These are phyloP conservation scores for Phyllotreta striolata DNA, from an alignment of 2,888 invertebrate genomes.

Conservation along the genomic window DNA sequence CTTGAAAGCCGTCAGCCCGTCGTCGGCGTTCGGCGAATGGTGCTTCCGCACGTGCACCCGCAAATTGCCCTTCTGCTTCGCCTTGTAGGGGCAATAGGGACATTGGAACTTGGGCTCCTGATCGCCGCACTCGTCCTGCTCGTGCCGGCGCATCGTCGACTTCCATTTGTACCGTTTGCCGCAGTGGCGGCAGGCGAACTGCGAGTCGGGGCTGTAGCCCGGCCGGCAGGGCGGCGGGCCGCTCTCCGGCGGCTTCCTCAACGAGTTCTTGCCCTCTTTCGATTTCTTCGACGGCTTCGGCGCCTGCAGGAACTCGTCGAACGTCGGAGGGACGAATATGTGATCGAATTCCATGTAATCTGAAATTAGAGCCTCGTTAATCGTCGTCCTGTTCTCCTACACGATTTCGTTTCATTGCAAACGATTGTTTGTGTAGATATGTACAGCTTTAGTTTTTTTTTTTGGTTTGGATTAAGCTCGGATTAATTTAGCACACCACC, in stretches of 20 bases:
- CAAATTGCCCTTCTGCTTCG: constrained; percentile 82
- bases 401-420: background rate
- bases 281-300: constrained; percentile 44
- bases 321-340: constrained; percentile 47
- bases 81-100: constrained; percentile 71
- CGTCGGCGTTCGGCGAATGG: constrained; percentile 60
- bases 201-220: constrained; percentile 64
- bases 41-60: constrained; percentile 84
- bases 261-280: constrained; percentile 57
- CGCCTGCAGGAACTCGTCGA: constrained; percentile 47
- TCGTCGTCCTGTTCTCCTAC: background rate
- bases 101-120: constrained; percentile 83
- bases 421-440: too few relatives aligned
- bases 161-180: constrained; percentile 89
- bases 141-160: constrained; percentile 76
- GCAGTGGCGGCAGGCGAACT: constrained; percentile 83
- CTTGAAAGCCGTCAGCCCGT: too few relatives aligned
- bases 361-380: constrained; percentile 35
- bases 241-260: constrained; percentile 60
- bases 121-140: constrained; percentile 79
- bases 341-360: constrained; percentile 49
- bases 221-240: constrained; percentile 53
- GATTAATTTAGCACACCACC: constrained; percentile 16
- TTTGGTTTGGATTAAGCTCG: background rate
- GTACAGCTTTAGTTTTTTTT: too few relatives aligned